Percentiles rank a stretch among this genome's conserved stretches.
These are phyloP conservation scores for Aspidapion aeneum DNA, from an alignment of 2,888 invertebrate genomes.

Conservation along the genomic window DNA sequence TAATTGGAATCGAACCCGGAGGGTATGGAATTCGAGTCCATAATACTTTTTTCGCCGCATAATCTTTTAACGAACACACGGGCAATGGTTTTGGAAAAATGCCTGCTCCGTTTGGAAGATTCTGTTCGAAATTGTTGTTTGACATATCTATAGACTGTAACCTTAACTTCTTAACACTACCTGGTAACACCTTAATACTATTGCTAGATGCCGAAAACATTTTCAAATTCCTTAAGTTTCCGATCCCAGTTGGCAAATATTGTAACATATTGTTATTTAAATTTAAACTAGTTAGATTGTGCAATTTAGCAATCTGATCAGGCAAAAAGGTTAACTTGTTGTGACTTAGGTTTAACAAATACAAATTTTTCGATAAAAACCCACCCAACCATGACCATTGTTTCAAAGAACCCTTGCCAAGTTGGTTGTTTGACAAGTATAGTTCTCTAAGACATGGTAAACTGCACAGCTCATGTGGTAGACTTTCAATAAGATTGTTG, in stretches of 20 bases:
- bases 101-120: constrained; percentile 19
- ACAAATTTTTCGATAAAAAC: constrained; percentile 52
- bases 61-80: constrained; percentile 53
- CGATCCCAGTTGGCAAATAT: constrained; percentile 62
- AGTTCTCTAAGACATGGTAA: constrained; percentile 61
- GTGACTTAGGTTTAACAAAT: constrained; percentile 60
- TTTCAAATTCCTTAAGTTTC: constrained; percentile 55
- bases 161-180: constrained; percentile 54
- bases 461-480: constrained; percentile 67
- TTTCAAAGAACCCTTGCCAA: constrained; percentile 52
- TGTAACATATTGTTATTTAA: constrained; percentile 59
- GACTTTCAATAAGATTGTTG: constrained; percentile 63
- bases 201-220: constrained; percentile 57
- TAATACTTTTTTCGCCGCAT: constrained; percentile 54
- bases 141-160: constrained; percentile 58
- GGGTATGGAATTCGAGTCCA: constrained; percentile 54
- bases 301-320: constrained; percentile 59
- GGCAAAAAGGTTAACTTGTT: constrained; percentile 61
- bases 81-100: constrained; percentile 40
- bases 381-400: constrained; percentile 69
- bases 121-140: constrained; percentile 52
- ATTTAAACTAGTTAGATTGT: constrained; percentile 59
- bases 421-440: constrained; percentile 59
- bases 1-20: constrained; percentile 55
- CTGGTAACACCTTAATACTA: constrained; percentile 55